A percentile compares a stretch with the other conserved stretches of the same genome.
Evolutionary conservation across 2,113 vertebrate genomes (phyloP).

Genomic region (Xiphophorus hellerii): DNA sequence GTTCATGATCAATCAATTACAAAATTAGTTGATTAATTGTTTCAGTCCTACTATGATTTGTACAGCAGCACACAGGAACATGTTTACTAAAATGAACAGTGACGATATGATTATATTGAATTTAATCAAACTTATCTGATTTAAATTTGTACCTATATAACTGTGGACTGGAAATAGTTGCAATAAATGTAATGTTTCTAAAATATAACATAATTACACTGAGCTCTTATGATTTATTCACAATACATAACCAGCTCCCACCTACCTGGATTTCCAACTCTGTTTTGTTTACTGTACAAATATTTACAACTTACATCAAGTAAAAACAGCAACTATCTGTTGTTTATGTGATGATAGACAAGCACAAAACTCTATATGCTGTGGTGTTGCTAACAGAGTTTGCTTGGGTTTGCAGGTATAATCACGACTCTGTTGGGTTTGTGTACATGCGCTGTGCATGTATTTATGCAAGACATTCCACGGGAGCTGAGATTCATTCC

Average conservation of each 20-base stretch:
- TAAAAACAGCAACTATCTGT: constrained; percentile 49
- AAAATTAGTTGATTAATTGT: too few species aligned
- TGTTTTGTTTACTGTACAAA: constrained; percentile 44
- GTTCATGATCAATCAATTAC: too few species aligned
- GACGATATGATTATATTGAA: too few species aligned
- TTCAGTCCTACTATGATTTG: too few species aligned
- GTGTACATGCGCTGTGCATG: constrained; percentile 13
- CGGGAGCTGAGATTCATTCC: constrained; percentile 7
- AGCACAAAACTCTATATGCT: constrained; percentile 7
- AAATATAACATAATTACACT: too few species aligned
- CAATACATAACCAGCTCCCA: background rate
- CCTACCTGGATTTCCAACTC: constrained; percentile 40
- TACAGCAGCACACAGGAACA: too few species aligned
- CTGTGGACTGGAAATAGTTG: too few species aligned
- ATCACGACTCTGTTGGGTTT: constrained; percentile 7
- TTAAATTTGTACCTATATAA: too few species aligned
- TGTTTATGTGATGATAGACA: constrained; percentile 39
- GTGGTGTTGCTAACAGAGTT: constrained; percentile 23
- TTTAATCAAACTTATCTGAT: too few species aligned
- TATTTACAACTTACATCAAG: constrained; percentile 25
- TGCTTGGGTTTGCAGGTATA: constrained; percentile 49
- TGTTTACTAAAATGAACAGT: too few species aligned
- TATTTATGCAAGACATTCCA: constrained; percentile 32
- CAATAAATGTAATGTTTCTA: too few species aligned
- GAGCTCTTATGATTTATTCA: background rate